These are phyloP conservation scores for Halesus radiatus DNA, from an alignment of 1,140 invertebrate genomes.

Conservation along the genomic window DNA sequence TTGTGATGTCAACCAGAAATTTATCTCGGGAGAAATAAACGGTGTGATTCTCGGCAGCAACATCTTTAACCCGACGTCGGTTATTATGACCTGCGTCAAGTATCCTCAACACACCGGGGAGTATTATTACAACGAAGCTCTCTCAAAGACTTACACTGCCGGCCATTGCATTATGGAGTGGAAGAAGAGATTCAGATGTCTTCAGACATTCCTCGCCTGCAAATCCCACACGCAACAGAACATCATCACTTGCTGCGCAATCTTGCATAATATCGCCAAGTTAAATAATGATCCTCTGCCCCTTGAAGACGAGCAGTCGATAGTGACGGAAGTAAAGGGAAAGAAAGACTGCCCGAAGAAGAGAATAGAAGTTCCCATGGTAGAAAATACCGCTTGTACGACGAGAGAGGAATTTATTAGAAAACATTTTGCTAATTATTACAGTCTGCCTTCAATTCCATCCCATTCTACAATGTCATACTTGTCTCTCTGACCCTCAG, in stretches of 20 bases:
- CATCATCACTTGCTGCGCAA: conserved; percentile 51
- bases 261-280: conserved; percentile 54
- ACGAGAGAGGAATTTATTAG: conserved; percentile 54
- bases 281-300: conserved; percentile 53
- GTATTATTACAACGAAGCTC: conserved; percentile 52
- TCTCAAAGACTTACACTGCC: conserved; percentile 49
- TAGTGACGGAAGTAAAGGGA: conserved; percentile 48
- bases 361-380: conserved; percentile 47
- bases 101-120: conserved; percentile 51
- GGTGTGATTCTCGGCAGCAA: conserved; percentile 47
- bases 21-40: conserved; percentile 45
- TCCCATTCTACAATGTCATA: conserved; percentile 39
- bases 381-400: conserved; percentile 47
- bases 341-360: conserved; percentile 51
- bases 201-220: conserved; percentile 52
- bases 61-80: conserved; percentile 46
- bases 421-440: conserved; percentile 52
- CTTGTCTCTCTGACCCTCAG: conserved; percentile 38
- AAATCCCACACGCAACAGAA: conserved; percentile 53
- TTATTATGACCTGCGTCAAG: conserved; percentile 49
- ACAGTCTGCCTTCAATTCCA: conserved; percentile 31
- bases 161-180: conserved; percentile 45
- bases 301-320: conserved; percentile 33
- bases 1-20: conserved; percentile 47
- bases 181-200: conserved; percentile 53